These are phyloP conservation scores for Diploscapter pachys DNA, from an alignment of 1,140 invertebrate genomes.

Conservation along the genomic window DNA sequence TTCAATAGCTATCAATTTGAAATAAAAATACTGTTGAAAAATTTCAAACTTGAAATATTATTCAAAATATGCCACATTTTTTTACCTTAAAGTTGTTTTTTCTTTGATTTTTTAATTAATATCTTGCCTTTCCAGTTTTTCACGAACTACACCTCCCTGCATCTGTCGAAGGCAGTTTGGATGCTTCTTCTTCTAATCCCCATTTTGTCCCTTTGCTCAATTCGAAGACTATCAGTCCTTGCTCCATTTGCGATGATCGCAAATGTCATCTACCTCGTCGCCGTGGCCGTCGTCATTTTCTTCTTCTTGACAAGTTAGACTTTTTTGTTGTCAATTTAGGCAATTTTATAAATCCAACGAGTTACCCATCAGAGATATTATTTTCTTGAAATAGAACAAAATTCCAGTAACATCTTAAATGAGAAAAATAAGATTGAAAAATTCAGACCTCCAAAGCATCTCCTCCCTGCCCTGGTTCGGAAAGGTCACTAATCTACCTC, in stretches of 20 bases:
- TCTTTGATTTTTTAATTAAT: too few relatives aligned
- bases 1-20: too few relatives aligned
- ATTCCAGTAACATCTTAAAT: not conserved
- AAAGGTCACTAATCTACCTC: constrained; percentile 68
- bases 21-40: too few relatives aligned
- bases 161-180: constrained; percentile 47
- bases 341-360: constrained; percentile 26
- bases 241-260: constrained; percentile 50
- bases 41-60: not conserved
- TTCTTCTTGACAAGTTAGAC: constrained; percentile 8
- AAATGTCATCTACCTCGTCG: constrained; percentile 47
- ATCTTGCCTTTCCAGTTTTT: constrained; percentile 41
- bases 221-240: constrained; percentile 40
- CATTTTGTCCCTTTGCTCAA: constrained; percentile 46
- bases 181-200: constrained; percentile 49
- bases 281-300: constrained; percentile 42
- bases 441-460: constrained; percentile 3
- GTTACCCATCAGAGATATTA: constrained; percentile 18
- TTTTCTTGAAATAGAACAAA: not conserved
- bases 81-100: not conserved
- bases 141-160: constrained; percentile 44
- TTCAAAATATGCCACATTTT: not conserved
- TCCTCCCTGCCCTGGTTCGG: constrained; percentile 34
- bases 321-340: constrained; percentile 22
- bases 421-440: not conserved